A percentile compares a stretch with the other conserved stretches of the same genome.
phyloP scores from a whole-genome alignment of 2,797 vertebrate genomes.

The Momotus momota region DNA sequence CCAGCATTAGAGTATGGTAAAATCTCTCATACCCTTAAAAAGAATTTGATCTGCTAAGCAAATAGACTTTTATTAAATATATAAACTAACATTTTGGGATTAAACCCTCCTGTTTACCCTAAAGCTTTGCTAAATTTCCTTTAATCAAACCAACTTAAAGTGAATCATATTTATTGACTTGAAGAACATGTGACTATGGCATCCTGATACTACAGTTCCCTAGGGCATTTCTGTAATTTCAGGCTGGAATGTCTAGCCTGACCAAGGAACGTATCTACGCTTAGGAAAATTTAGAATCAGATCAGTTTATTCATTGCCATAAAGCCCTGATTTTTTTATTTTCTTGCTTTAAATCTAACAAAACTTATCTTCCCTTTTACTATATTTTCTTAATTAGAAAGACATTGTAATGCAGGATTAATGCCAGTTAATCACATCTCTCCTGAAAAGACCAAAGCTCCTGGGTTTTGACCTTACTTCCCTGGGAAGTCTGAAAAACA shows the following conservation, averaged over 20 bases:
- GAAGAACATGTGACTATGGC: neutral
- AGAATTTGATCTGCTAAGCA: neutral
- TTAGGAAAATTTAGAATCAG: neutral
- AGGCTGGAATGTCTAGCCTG: neutral
- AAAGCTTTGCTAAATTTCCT: slow-evolving; percentile 5
- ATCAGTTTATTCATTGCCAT: neutral
- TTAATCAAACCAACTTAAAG: slow-evolving; percentile 44
- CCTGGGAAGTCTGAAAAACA: neutral
- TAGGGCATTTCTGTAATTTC: neutral
- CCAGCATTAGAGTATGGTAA: neutral
- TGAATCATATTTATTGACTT: neutral
- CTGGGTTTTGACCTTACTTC: neutral
- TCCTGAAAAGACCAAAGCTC: neutral
- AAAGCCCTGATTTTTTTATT: neutral
- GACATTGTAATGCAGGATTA: neutral
- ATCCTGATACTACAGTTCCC: neutral
- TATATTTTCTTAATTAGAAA: neutral
- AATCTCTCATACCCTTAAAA: neutral
- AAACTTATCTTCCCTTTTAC: neutral
- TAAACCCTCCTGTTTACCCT: slow-evolving; percentile 21
- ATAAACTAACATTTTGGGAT: slow-evolving; percentile 3
- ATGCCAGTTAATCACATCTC: neutral
- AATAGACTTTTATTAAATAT: neutral
- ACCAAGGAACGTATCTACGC: neutral
- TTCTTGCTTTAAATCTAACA: neutral